Evolutionary conservation across 2,797 vertebrate species (phyloP).

Genomic region (Pelochelys cantorii): DNA sequence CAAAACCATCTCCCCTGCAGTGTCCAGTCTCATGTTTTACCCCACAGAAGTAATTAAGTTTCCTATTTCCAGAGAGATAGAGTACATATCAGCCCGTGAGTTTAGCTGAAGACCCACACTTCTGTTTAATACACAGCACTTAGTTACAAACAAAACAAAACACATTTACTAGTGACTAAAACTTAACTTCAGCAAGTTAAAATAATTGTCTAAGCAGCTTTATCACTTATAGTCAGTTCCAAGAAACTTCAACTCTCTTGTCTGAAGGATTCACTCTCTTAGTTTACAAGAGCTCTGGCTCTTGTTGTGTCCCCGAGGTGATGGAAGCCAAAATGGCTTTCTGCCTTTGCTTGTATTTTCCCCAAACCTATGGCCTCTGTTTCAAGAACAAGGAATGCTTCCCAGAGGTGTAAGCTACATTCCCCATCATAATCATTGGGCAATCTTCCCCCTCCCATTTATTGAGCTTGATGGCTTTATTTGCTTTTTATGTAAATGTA

Average conservation of each 20-base stretch:
- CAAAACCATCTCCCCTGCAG: not conserved
- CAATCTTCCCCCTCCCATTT: not conserved
- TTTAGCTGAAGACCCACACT: not conserved
- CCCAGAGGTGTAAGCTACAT: not conserved
- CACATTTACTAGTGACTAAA: not conserved
- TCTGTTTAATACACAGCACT: not conserved
- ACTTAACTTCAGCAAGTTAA: not conserved
- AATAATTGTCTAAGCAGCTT: not conserved
- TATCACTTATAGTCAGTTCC: not conserved
- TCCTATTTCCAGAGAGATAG: not conserved
- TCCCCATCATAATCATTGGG: not conserved
- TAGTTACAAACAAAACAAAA: not conserved
- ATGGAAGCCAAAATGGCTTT: not conserved
- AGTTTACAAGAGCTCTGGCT: not conserved
- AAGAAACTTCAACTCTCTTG: not conserved
- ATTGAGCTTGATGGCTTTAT: not conserved
- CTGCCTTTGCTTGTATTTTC: not conserved
- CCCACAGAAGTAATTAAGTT: not conserved
- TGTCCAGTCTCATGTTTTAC: not conserved
- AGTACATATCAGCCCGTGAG: not conserved
- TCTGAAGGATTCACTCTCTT: not conserved
- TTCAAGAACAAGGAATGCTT: not conserved
- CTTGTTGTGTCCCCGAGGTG: not conserved
- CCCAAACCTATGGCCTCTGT: not conserved
- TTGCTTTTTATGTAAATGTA: not conserved